Percentiles rank a stretch among this genome's conserved stretches.
Conservation (phyloP, 1,140 invertebrate genomes). For the Phymastichus coffea region DNA sequence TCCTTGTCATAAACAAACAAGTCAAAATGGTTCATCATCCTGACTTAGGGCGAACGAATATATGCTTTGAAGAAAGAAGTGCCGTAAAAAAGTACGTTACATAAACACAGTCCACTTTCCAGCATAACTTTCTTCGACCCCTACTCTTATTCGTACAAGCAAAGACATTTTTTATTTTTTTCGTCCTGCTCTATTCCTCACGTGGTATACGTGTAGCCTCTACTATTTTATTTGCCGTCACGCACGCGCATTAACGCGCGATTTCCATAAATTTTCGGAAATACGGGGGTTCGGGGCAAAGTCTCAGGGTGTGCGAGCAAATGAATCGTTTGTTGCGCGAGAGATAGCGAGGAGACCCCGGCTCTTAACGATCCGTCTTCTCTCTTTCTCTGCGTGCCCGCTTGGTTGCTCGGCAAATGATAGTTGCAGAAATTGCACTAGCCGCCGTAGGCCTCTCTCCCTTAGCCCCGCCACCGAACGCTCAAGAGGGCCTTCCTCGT, state of each 20-base stretch:
- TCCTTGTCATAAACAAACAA: no score
- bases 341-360: constrained; percentile 2
- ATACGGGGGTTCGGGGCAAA: constrained; percentile 2
- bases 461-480: no score
- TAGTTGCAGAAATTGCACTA: constrained; percentile 26
- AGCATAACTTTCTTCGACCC: no score
- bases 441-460: constrained; percentile 13
- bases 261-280: constrained; percentile 34
- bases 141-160: no score
- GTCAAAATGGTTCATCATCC: no score
- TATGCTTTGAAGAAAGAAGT: no score
- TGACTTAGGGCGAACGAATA: no score
- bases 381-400: constrained; percentile 17
- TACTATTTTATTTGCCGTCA: not conserved
- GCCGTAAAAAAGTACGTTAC: no score
- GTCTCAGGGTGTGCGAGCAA: not conserved
- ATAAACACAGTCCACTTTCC: no score
- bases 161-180: no score
- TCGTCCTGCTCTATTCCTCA: no score
- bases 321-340: constrained; percentile 15
- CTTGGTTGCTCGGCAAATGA: constrained; percentile 3
- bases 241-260: constrained; percentile 29
- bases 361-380: constrained; percentile 9
- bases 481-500: not conserved
- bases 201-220: not conserved